phyloP scores from a whole-genome alignment of 2,113 vertebrate genomes.

The Euleptes europaea region DNA sequence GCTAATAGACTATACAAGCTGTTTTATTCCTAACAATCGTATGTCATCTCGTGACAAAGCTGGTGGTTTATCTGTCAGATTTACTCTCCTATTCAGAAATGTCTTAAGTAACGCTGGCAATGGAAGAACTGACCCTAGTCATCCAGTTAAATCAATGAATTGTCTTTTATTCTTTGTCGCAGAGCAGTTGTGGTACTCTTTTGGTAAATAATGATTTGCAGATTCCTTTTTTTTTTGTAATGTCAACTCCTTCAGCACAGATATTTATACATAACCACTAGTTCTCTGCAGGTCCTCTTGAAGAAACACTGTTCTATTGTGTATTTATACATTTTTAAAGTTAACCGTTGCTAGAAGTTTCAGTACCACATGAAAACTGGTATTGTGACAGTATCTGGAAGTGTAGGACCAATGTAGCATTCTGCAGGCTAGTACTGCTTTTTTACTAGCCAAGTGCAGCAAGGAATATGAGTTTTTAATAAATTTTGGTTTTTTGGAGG shows the following conservation, averaged over 20 bases:
- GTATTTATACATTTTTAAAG: conserved; percentile 53
- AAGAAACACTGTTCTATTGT: conserved; percentile 18
- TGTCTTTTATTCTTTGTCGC: not conserved
- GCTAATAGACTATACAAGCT: not conserved
- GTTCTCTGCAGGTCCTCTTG: not conserved
- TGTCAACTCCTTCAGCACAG: not conserved
- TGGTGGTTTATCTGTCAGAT: not conserved
- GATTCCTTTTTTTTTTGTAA: not conserved
- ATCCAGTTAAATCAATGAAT: not conserved
- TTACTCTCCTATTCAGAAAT: no score
- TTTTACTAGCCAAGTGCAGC: no score
- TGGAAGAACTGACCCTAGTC: not conserved
- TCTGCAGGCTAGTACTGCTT: conserved; percentile 23
- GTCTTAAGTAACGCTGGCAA: not conserved
- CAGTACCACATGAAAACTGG: conserved; percentile 34
- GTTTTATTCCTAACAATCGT: not conserved
- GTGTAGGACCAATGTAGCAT: not conserved
- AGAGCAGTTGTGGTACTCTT: not conserved
- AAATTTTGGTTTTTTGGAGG: no score
- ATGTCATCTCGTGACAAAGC: not conserved
- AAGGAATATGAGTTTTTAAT: no score
- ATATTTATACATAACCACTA: not conserved
- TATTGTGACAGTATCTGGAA: not conserved
- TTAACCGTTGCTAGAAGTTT: conserved; percentile 52
- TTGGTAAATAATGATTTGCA: not conserved